phyloP scores from a whole-genome alignment of 2,888 invertebrate species.

The Acanthosepion pharaonis region DNA sequence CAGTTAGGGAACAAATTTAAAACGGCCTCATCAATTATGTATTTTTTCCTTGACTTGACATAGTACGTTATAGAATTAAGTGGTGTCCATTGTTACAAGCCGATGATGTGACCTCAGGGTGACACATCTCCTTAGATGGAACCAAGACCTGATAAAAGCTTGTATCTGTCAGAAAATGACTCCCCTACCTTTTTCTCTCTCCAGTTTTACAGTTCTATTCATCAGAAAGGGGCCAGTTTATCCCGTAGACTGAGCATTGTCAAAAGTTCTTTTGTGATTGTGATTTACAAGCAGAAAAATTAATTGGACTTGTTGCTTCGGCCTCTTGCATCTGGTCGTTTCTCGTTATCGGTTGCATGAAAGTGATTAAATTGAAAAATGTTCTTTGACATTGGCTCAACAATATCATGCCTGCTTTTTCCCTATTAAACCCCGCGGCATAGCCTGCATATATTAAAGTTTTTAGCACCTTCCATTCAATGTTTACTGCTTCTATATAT shows the following conservation, averaged over 20 bases:
- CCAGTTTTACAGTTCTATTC: not conserved
- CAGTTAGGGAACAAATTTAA: not conserved
- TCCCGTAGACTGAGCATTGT: conserved; percentile 33
- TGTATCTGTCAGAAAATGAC: conserved; percentile 4
- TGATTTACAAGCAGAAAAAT: conserved; percentile 23
- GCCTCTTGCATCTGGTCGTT: not conserved
- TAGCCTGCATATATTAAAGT: not conserved
- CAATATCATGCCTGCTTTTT: not conserved
- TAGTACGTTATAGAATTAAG: not conserved
- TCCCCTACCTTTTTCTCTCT: not conserved
- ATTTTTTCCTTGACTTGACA: conserved; percentile 10
- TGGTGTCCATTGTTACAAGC: not conserved
- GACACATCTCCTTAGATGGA: conserved; percentile 33
- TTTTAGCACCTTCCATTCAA: not conserved
- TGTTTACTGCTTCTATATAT: not conserved
- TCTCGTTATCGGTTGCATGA: not conserved
- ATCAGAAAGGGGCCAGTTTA: not conserved
- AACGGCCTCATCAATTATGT: not conserved
- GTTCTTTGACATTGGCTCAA: not conserved
- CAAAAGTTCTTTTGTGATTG: conserved; percentile 9
- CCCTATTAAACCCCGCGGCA: not conserved
- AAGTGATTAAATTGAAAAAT: conserved; percentile 20
- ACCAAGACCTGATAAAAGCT: conserved; percentile 1
- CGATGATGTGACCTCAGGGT: conserved; percentile 22
- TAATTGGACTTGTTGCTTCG: conserved; percentile 22